Percentiles rank a stretch among this genome's conserved stretches.
Evolutionary conservation across 2,888 invertebrate genomes (phyloP).

Genomic region (Biston stratarius): DNA sequence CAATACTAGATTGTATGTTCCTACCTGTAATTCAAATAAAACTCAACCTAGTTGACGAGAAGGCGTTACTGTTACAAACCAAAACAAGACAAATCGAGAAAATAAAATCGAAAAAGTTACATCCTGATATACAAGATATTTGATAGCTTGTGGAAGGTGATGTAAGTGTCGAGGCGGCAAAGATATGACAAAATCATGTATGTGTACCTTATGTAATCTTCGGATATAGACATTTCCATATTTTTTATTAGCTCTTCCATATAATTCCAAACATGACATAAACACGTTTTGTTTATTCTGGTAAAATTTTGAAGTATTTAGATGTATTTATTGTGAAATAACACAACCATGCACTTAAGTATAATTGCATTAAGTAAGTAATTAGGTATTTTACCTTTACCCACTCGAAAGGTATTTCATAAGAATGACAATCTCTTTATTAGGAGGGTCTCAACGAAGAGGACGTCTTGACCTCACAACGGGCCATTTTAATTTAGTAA

Average conservation of each 20-base stretch:
- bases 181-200: constrained; percentile 7
- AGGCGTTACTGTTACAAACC: not conserved
- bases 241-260: not conserved
- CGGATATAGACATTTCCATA: constrained; percentile 5
- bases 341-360: not conserved
- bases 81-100: constrained; percentile 9
- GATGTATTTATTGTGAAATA: constrained; percentile 7
- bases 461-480: not conserved
- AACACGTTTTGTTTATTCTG: not conserved
- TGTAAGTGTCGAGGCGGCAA: constrained; percentile 6
- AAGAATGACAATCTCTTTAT: constrained; percentile 6
- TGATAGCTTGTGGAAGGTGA: constrained; percentile 2
- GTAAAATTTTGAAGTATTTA: constrained; percentile 1
- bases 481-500: not conserved
- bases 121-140: constrained; percentile 12
- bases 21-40: constrained; percentile 32
- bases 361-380: constrained; percentile 3
- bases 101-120: constrained; percentile 14
- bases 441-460: not conserved
- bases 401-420: constrained; percentile 3
- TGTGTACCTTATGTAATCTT: constrained; percentile 12
- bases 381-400: constrained; percentile 9
- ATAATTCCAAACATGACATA: not conserved
- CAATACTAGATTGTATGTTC: constrained; percentile 29
- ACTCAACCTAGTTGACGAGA: constrained; percentile 34